Percentiles rank a stretch among this genome's conserved stretches.
Evolutionary conservation across 1,140 invertebrate genomes (phyloP).

Genomic region (Drosophila burlai): DNA sequence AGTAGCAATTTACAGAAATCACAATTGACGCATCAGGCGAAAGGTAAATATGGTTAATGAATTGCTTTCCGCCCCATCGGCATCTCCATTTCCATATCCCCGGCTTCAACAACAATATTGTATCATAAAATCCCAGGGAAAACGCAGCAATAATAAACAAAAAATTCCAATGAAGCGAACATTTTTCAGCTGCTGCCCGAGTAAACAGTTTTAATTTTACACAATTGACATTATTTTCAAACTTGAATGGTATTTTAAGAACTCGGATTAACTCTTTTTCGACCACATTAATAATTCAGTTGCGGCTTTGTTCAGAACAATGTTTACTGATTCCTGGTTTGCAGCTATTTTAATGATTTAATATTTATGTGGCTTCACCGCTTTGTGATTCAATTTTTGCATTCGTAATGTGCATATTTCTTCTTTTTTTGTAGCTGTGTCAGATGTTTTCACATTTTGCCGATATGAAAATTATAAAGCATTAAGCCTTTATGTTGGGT

Average conservation of each 20-base stretch:
- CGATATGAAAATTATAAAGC: neutral
- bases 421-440: neutral
- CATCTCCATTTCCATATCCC: neutral
- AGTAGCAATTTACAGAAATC: constrained; percentile 14
- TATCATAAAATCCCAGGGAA: constrained; percentile 10
- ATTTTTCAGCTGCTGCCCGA: constrained; percentile 1
- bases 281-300: constrained; percentile 32
- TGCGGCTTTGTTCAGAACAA: constrained; percentile 10
- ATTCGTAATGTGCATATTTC: neutral
- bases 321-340: constrained; percentile 20
- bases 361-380: constrained; percentile 22
- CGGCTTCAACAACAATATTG: constrained; percentile 16
- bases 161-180: constrained; percentile 17
- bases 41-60: constrained; percentile 27
- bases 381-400: constrained; percentile 10
- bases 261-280: constrained; percentile 23
- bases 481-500: neutral
- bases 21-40: constrained; percentile 2
- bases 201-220: constrained; percentile 27
- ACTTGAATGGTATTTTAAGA: constrained; percentile 16
- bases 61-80: constrained; percentile 1
- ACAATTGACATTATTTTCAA: constrained; percentile 22
- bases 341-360: constrained; percentile 20
- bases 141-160: constrained; percentile 22
- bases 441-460: too few species aligned